A percentile compares a stretch with the other conserved stretches of the same genome.
Evolutionary conservation across 2,888 invertebrate species (phyloP).

Genomic region (Pristionchus exspectatus): DNA sequence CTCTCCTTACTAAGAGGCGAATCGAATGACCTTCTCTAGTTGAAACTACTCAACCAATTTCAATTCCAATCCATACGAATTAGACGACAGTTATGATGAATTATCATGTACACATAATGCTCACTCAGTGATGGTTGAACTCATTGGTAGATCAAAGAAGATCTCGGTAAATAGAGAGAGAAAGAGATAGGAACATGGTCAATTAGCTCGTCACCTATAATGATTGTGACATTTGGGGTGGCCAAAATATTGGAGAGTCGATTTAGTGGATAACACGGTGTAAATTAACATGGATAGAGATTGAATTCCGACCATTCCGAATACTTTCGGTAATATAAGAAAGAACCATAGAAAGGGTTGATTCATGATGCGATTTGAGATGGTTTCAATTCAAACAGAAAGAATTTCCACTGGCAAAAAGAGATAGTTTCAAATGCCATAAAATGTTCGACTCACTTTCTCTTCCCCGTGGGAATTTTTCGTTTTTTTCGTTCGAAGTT

Average conservation of each 20-base stretch:
- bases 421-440: slow-evolving; percentile 9
- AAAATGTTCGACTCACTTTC: slow-evolving; percentile 13
- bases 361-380: background rate
- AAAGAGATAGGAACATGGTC: too few species aligned
- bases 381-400: slow-evolving; percentile 8
- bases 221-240: background rate
- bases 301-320: background rate
- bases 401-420: background rate
- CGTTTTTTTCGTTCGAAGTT: background rate
- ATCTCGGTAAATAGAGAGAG: background rate
- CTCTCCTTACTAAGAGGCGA: background rate
- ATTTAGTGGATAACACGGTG: background rate
- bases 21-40: slow-evolving; percentile 34
- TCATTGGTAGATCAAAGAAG: background rate
- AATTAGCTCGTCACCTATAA: slow-evolving; percentile 12
- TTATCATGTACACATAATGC: background rate
- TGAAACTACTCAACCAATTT: slow-evolving; percentile 8
- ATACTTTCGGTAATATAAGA: background rate
- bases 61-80: background rate
- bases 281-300: background rate
- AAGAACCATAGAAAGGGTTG: background rate
- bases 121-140: background rate
- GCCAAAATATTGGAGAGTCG: background rate
- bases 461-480: background rate
- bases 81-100: background rate